Conservation (phyloP, 2,113 vertebrate genomes). For the Nipponia nippon region DNA sequence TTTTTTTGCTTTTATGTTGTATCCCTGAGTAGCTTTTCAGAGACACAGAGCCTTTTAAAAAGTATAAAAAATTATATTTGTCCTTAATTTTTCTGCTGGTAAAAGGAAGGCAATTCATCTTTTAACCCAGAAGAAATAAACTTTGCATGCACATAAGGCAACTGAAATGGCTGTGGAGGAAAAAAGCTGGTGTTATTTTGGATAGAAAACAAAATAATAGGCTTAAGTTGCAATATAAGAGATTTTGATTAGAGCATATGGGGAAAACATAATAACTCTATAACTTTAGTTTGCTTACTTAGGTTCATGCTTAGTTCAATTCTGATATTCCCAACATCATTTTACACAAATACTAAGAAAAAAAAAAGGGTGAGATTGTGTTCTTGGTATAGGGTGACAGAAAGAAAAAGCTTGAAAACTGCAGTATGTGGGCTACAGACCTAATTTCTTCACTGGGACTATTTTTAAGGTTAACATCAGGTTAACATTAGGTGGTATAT, state of each 20-base stretch:
- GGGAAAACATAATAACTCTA: not conserved
- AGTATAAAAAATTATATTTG: not conserved
- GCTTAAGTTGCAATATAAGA: not conserved
- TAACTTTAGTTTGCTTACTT: not conserved
- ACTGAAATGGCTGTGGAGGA: not conserved
- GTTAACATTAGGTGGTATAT: not conserved
- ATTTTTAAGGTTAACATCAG: not conserved
- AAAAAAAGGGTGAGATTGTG: not conserved
- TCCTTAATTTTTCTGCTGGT: not conserved
- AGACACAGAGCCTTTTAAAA: not conserved
- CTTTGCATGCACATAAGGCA: not conserved
- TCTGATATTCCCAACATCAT: not conserved
- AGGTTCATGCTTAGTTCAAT: not conserved
- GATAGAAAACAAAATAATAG: not conserved
- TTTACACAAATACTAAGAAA: not conserved
- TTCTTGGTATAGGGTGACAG: not conserved
- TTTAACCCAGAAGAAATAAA: not conserved
- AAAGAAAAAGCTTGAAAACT: not conserved
- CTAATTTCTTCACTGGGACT: not conserved
- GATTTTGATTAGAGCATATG: not conserved
- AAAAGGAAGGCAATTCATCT: not conserved
- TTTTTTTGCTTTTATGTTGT: not conserved
- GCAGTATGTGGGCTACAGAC: rapidly evolving
- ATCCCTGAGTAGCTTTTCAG: not conserved
- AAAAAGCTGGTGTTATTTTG: not conserved